Evolutionary conservation across 2,113 vertebrate species (phyloP), one percentile per base, ranked within the genome.

Genomic region (Noturus placidus): DNA sequence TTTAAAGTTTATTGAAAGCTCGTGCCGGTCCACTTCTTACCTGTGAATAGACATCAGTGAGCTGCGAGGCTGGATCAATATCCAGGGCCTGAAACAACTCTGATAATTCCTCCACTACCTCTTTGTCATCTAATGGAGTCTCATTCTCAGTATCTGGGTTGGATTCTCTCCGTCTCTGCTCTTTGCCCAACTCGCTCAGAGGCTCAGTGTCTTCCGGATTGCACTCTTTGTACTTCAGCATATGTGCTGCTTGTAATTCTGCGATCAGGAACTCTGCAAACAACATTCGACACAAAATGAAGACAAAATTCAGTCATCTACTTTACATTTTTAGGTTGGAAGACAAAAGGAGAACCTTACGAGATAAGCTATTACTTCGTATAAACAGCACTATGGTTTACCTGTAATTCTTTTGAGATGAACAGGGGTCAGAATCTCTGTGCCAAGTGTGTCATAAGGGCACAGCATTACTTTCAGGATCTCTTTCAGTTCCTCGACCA

Each of bases 211-310:
- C 92, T 22, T 93, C 92, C 76, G 93, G 89, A 63, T 93, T 84
- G 13, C 33, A n/a, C 27, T 93, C 92, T 69, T 87, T 92, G 54
- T 89, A 81, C 50, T 87, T 91, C 42, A 93, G 88, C 33, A 95
- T 91, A 35, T 4, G 87, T 82, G 89, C 94, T 14, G 95, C 94
- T 92, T 92, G 91, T 74, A 96, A 85, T 89, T 96, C 95, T 20
- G 94, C 93, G 25, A 95, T 91, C 35, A 95, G 91, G 90, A 93
- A 95, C 80, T 94, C 95, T 96, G 86, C 19, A 70, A 85, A 79
- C n/a, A 56, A 81, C 74, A 67, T 42, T 86, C 3, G 42, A 56
- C 63, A 63, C n/a, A 69, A n/a, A 30, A 74, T 15, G 8, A 67
- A 80, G 0, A 54, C 15, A 56, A 70, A 15, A 70, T 30, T 4